Evolutionary conservation across 2,113 vertebrate species (phyloP), one percentile per base, ranked within the genome.

Genomic region (Tyto alba): DNA sequence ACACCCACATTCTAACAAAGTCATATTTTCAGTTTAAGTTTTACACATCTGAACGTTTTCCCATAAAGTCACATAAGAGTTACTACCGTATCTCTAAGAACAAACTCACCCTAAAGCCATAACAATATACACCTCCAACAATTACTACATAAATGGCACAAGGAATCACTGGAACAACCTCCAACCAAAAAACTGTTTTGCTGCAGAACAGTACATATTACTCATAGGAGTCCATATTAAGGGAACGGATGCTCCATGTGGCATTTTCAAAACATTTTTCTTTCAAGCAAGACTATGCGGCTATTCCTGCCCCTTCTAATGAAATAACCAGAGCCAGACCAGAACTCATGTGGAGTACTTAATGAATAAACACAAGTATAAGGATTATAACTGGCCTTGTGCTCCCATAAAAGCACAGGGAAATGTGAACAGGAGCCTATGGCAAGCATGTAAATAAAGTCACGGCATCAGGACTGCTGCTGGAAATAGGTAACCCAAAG

Each of bases 261-360:
- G 36, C 38, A 21, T 45, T 87, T 14, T 26, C 29, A 63, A 84
- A 77, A 8, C 41, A 26, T 40, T 57, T 67, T 47, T 40, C 22
- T 69, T 59, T n/a, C 17, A 68, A 59, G 19, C 0, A 0, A 74
- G 68, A 38, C 48, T 13, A 12, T 0, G 7, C 2, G 0, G 30
- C 29, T 9, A 6, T 29, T n/a, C 47, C 80, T 62, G 8, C 19
- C 13, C 38, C 59, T 69, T 26, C 36, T 40, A 74, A 38, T 26
- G 32, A 60, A 83, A 29, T 2, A 30, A 12, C 52, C n/a, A 57
- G 40, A 75, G 22, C 69, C n/a, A 26, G 29, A 53, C 27, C 47
- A 84, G 45, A 68, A 45, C 27, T 30, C 2, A 21, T 32, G 7
- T 15, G n/a, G 18, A 53, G 26, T 9, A 41, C 36, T 50, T 38